Evolutionary conservation across 2,113 vertebrate genomes (phyloP).

Genomic region (Tamias sibiricus): DNA sequence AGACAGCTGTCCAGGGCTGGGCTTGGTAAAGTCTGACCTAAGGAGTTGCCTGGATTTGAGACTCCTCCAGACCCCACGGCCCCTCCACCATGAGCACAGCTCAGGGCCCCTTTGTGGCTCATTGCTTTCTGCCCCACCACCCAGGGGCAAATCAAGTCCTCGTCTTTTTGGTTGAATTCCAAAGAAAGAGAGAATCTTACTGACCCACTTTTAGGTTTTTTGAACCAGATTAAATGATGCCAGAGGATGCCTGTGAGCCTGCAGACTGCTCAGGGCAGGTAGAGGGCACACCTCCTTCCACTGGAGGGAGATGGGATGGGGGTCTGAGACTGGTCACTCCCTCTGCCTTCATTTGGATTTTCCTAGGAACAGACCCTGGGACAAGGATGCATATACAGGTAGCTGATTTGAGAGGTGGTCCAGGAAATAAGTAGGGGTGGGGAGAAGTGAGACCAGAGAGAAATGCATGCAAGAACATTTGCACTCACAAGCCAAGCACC

Average conservation of each 20-base stretch:
- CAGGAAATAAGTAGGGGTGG: not conserved
- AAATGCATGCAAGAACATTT: not conserved
- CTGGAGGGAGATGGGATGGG: rapidly evolving
- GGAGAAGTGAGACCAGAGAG: not conserved
- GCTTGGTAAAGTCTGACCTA: not conserved
- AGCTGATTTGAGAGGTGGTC: not conserved
- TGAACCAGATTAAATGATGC: not conserved
- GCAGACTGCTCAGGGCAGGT: not conserved
- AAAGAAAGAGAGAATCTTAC: not conserved
- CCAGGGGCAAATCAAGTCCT: not conserved
- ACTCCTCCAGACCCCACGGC: not conserved
- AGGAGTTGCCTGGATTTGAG: not conserved
- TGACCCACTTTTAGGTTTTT: not conserved
- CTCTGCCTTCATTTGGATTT: not conserved
- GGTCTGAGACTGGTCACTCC: not conserved
- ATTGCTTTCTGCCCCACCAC: not conserved
- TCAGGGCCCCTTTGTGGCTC: not conserved
- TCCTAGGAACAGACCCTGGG: not conserved
- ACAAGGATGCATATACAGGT: not conserved
- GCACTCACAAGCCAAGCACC: no score
- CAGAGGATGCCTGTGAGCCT: not conserved
- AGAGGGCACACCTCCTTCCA: not conserved
- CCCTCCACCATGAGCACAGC: not conserved
- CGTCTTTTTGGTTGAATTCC: not conserved
- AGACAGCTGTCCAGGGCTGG: not conserved